Evolutionary conservation across 2,888 invertebrate species (phyloP).

Genomic region (Drosophila longiperda): DNA sequence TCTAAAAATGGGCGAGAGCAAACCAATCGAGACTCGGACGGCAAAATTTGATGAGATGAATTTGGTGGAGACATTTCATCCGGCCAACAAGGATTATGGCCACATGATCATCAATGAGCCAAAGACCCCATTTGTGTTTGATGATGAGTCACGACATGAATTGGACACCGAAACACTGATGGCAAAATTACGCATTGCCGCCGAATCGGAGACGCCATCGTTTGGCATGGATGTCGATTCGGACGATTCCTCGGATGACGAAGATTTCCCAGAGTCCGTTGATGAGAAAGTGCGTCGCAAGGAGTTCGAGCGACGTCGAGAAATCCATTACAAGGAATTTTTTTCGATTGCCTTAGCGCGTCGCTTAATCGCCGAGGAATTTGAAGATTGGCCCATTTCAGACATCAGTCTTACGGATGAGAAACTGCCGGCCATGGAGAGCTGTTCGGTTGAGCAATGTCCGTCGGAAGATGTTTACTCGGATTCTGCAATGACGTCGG

Average conservation of each 20-base stretch:
- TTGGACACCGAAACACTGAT: constrained; percentile 90
- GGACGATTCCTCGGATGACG: constrained; percentile 86
- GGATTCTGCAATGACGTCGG: background rate
- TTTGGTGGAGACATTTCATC: constrained; percentile 98
- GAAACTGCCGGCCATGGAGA: background rate
- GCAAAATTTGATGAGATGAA: constrained; percentile 99
- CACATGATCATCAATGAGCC: constrained; percentile 99
- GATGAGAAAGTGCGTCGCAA: constrained; percentile 89
- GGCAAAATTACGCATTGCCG: constrained; percentile 87
- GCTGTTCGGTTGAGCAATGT: constrained; percentile 26
- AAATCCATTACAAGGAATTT: constrained; percentile 98
- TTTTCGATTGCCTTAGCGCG: constrained; percentile 96
- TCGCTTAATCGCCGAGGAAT: constrained; percentile 95
- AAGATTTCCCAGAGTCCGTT: constrained; percentile 87
- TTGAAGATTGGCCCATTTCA: constrained; percentile 91
- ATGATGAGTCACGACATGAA: constrained; percentile 86
- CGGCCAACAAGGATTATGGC: constrained; percentile 98
- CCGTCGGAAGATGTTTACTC: background rate
- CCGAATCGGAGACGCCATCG: constrained; percentile 83
- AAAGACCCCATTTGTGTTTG: constrained; percentile 93
- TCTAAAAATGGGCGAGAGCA: constrained; percentile 26
- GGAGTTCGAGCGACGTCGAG: constrained; percentile 96
- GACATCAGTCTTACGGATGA: constrained; percentile 25
- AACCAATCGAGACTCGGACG: constrained; percentile 17
- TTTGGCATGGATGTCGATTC: constrained; percentile 83